Conservation (phyloP, 2,888 invertebrate genomes). For the Callyntrura guangdongensis region DNA sequence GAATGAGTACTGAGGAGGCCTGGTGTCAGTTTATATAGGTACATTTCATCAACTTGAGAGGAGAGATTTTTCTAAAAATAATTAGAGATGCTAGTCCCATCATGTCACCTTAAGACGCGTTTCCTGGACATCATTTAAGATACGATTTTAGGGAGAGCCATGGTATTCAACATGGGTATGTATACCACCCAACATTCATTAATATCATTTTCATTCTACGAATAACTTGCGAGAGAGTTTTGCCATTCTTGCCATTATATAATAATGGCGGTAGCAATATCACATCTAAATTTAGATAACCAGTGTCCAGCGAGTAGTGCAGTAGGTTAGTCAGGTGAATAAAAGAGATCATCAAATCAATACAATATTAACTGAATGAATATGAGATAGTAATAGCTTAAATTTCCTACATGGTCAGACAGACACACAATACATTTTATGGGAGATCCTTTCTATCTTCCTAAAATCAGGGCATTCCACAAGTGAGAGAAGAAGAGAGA, state of each 20-base stretch:
- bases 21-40: conserved; percentile 74
- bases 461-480: conserved; percentile 59
- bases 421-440: conserved; percentile 3
- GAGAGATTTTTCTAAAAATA: conserved; percentile 78
- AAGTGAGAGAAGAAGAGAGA: conserved; percentile 49
- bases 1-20: conserved; percentile 76
- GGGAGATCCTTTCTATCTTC: background rate
- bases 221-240: background rate
- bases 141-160: background rate
- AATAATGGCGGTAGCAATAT: background rate
- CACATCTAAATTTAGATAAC: conserved; percentile 52
- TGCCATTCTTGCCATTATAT: conserved; percentile 31
- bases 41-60: conserved; percentile 58
- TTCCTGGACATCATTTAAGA: conserved; percentile 15
- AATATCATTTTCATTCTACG: conserved; percentile 43
- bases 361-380: background rate
- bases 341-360: conserved; percentile 44
- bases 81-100: conserved; percentile 47
- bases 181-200: background rate
- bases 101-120: conserved; percentile 21
- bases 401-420: background rate
- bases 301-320: conserved; percentile 57
- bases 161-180: background rate
- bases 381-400: conserved; percentile 12
- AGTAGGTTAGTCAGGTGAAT: conserved; percentile 60